phyloP scores from a whole-genome alignment of 2,113 vertebrate species.

The Murina feae region DNA sequence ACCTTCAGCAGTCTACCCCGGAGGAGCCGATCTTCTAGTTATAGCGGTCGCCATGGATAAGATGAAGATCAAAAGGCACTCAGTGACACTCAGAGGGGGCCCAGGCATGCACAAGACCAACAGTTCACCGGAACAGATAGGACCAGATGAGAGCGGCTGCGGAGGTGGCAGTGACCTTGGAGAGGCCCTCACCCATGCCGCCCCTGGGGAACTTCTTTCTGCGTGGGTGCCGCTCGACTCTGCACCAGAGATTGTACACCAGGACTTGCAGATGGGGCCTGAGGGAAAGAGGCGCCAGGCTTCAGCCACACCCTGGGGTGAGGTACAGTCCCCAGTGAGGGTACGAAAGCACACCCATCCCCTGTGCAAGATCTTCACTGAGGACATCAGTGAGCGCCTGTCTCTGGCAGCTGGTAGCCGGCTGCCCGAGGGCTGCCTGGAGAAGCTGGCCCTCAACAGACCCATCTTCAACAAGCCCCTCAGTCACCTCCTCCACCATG shows the following conservation, averaged over 20 bases:
- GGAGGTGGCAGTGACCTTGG: constrained; percentile 87
- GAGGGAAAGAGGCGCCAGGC: constrained; percentile 90
- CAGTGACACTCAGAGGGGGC: constrained; percentile 88
- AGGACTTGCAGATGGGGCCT: constrained; percentile 90
- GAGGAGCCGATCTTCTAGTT: not conserved
- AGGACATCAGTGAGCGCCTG: constrained; percentile 92
- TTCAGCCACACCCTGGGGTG: constrained; percentile 86
- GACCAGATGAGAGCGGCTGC: constrained; percentile 85
- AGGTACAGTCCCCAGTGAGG: constrained; percentile 88
- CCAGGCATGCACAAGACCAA: constrained; percentile 82
- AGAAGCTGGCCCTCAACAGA: constrained; percentile 89
- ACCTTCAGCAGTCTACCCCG: not conserved
- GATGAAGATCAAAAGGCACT: constrained; percentile 92
- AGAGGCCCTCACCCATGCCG: constrained; percentile 35
- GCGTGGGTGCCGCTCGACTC: constrained; percentile 56
- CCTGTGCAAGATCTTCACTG: constrained; percentile 86
- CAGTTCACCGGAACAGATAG: constrained; percentile 81
- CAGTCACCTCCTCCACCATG: constrained; percentile 87
- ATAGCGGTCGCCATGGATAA: constrained; percentile 85
- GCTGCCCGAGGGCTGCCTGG: constrained; percentile 89
- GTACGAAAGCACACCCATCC: constrained; percentile 88
- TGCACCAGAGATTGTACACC: constrained; percentile 86
- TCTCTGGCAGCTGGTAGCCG: constrained; percentile 90
- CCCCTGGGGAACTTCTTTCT: constrained; percentile 55
- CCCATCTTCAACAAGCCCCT: constrained; percentile 90